These are phyloP conservation scores for Papilio glaucus DNA, from an alignment of 1,140 invertebrate genomes.

Conservation along the genomic window DNA sequence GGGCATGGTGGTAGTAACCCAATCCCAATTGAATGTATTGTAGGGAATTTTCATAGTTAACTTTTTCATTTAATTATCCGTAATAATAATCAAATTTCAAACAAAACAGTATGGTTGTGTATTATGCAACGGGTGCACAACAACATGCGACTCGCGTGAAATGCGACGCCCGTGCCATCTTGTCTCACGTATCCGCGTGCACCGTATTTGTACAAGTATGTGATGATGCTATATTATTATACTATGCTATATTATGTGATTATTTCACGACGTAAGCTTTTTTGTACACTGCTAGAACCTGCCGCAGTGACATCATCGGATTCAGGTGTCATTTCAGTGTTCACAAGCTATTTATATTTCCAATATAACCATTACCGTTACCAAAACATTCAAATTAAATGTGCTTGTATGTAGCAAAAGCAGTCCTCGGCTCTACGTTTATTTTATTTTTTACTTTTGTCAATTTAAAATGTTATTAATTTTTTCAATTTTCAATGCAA, in stretches of 20 bases:
- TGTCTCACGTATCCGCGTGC: conserved; percentile 5
- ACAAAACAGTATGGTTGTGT: neutral
- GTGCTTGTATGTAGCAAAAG: too few species aligned
- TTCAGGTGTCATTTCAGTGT: neutral
- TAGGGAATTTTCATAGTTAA: too few species aligned
- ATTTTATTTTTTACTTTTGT: too few species aligned
- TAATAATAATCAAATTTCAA: neutral
- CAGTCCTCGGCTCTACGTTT: too few species aligned
- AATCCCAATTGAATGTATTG: too few species aligned
- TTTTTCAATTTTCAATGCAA: too few species aligned
- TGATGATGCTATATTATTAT: neutral
- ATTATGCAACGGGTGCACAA: neutral
- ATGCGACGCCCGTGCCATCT: too few species aligned
- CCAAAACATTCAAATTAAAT: too few species aligned
- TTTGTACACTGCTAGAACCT: neutral
- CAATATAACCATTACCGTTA: neutral
- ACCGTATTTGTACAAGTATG: neutral
- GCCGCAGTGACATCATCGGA: neutral
- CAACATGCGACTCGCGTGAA: too few species aligned
- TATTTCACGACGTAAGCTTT: neutral
- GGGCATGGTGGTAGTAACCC: too few species aligned
- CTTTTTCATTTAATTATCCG: neutral
- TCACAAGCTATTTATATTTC: neutral
- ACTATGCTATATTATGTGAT: neutral
- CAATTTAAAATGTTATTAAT: too few species aligned